Conservation (phyloP, 1,140 invertebrate species). For the Dendroctonus valens region DNA sequence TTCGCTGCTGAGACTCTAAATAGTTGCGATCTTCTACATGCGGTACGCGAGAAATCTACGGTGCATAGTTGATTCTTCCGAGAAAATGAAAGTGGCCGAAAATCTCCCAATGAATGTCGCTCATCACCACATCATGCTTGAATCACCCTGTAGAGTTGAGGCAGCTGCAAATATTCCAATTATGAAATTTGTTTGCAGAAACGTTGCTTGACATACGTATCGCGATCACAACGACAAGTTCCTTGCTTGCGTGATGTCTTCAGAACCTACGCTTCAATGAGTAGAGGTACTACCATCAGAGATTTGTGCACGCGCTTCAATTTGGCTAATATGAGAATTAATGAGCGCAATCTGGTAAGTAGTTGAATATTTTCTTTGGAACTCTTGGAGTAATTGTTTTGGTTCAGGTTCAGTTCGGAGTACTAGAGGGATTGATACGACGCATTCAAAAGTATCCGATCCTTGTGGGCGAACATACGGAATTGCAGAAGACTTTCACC, state of each 20-base stretch:
- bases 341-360: conserved; percentile 73
- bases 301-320: conserved; percentile 80
- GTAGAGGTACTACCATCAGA: conserved; percentile 79
- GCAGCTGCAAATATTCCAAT: neutral
- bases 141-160: no score
- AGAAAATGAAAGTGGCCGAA: no score
- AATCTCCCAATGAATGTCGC: no score
- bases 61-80: no score
- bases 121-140: no score
- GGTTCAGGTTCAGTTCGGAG: conserved; percentile 74
- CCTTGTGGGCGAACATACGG: conserved; percentile 52
- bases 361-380: neutral
- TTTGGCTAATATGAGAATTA: conserved; percentile 71
- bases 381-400: neutral
- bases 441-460: conserved; percentile 79
- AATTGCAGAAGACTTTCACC: conserved; percentile 70
- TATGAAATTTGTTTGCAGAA: conserved; percentile 10
- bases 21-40: no score
- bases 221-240: conserved; percentile 51
- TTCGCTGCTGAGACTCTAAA: no score
- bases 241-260: conserved; percentile 76
- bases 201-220: conserved; percentile 45
- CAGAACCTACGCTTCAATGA: conserved; percentile 78
- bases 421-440: conserved; percentile 81
- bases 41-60: no score